Percentiles rank a stretch among this genome's conserved stretches.
These are phyloP conservation scores for Pseudorectes ferrugineus DNA, from an alignment of 2,113 vertebrate genomes.

Conservation along the genomic window DNA sequence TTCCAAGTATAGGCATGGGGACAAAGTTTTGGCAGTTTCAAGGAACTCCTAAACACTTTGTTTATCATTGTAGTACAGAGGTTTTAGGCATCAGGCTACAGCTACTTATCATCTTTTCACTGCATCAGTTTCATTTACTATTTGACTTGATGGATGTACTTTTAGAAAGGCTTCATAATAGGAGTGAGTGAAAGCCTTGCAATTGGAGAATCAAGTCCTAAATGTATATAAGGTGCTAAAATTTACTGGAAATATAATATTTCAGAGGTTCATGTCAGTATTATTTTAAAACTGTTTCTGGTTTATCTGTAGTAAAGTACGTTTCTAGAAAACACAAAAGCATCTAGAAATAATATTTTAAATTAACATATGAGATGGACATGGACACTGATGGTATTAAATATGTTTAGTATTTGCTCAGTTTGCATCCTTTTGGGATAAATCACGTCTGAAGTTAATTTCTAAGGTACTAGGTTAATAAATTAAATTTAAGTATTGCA, in stretches of 20 bases:
- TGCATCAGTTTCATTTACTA: neutral
- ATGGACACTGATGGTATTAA: neutral
- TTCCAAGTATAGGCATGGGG: neutral
- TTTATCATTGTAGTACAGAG: neutral
- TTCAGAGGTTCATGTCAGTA: neutral
- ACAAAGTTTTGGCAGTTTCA: neutral
- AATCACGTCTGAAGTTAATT: neutral
- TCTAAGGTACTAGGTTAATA: neutral
- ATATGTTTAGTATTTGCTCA: neutral
- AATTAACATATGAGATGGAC: neutral
- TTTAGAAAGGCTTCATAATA: neutral
- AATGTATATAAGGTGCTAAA: neutral
- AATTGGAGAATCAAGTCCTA: neutral
- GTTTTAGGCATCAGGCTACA: neutral
- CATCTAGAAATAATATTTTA: neutral
- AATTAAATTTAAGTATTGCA: neutral
- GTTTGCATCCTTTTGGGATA: neutral
- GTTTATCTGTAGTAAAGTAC: neutral
- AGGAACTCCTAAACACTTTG: neutral
- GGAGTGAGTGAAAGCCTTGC: neutral
- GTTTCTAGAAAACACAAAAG: neutral
- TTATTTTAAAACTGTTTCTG: neutral
- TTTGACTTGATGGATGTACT: neutral
- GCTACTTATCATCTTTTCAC: neutral
- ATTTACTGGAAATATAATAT: neutral